Base-by-base conservation (phyloP, 2,797 vertebrate species). In the Eupleurogrammus muticus region DNA sequence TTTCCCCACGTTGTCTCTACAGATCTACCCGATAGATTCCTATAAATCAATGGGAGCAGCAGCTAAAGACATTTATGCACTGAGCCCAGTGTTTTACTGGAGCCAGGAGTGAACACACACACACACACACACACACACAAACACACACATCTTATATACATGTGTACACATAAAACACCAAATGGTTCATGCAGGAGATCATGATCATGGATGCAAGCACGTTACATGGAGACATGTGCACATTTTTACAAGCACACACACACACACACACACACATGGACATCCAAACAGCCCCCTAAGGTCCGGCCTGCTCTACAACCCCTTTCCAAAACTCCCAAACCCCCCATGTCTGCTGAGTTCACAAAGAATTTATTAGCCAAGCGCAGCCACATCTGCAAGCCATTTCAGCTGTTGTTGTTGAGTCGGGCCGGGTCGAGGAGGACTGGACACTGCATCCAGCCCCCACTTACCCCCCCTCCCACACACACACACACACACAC, bases 341-440 rank as follows among this genome's bases (percentile, higher is more conserved):
- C 51, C 66, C 51, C 47, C 13, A 65, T 23, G 62, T 70, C 70
- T 81, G 61, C 79, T 78, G 79, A 86, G 80, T 87, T 86, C 80
- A 86, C 70, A 79, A 77, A 87, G 74, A 89, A 91, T 91, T 82
- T 91, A 92, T 90, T 88, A 89, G 86, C 75, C 14, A 48, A 87
- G 85, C 52, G 14, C 52, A 83, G 83, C 80, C 79, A 91, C 93
- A 94, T 93, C 92, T 94, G 92, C 78, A 89, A 93, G 64, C 83
- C 87, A 91, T 94, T 94, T 87, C 55, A 85, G 78, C 58, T 80
- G 89, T 84, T 90, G 87, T 92, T 92, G 85, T 87, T 87, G 84
- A 79, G 83, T 76, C 50, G 64, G 67, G 47, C 68, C 46, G 56
- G 81, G 85, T 77, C 70, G 69, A 70, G 52, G 55, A 61, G 58